Base-by-base conservation (phyloP, 2,797 vertebrate species). In the Tiaroga cobitis region DNA sequence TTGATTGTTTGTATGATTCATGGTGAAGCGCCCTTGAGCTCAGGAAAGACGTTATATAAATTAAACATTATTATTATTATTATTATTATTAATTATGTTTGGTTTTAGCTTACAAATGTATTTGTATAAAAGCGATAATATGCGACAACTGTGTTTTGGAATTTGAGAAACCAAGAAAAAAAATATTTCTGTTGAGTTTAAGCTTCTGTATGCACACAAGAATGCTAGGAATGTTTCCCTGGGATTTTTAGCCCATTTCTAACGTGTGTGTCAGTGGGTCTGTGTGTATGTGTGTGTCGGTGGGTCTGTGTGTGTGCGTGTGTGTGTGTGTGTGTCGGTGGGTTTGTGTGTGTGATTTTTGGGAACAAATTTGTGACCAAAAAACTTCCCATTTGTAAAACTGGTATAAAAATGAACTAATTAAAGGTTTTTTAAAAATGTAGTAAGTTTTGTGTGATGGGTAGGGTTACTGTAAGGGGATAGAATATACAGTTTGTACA, bases 211-310 rank as follows among this genome's bases (percentile, higher is more conserved):
- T 63, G 78, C 41, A 41, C 54, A n/a, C 8, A 61, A 41, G 34
- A 76, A 83, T 67, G 72, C 16, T 26, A 39, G 49, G 83, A 84
- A 84, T 37, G 51, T 69, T 84, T 84, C 56, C 32, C 19, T 76
- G 61, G 24, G 9, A 67, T 63, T 67, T 67, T 32, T 26, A 37
- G 26, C 26, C 43, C 56, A 63, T 61, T 43, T 46, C 37, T 73
- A 74, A 7, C 59, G 59, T 41, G 13, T 87, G 41, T 43, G 34
- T 34, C 0, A 4, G n/a, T n/a, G n/a, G n/a, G 34, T 4, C 34
- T 4, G 34, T 34, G 34, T 29, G 29, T 29, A n/a, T n/a, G 41
- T 43, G 41, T 34, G 34, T 34, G 34, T 34, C 0, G 34, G n/a
- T n/a, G n/a, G n/a, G 34, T 4, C 34, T 4, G 34, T 34, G 34